Base-by-base conservation (phyloP, 2,888 invertebrate species). In the Heteromyza rotundicornis region DNA sequence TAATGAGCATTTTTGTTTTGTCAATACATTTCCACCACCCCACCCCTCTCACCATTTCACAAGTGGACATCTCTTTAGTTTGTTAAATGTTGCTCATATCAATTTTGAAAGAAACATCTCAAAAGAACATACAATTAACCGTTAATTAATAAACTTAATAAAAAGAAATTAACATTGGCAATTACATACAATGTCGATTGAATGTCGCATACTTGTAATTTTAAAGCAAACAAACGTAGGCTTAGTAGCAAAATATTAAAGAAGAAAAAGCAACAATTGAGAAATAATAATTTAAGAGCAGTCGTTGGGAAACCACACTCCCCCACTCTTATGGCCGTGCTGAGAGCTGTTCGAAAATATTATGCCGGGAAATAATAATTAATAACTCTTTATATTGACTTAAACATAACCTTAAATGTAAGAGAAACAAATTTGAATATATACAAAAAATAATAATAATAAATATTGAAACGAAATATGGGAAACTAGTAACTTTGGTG, bases 401-500 rank as follows among this genome's bases (percentile, higher is more conserved):
- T 27, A 27, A 27, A 27, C 27, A 27, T 27, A 27, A 27, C 27
- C 27, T 27, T 27, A 27, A 27, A 27, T 27, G 5, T 27, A 27
- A 27, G 27, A 27, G 27, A 27, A 7, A 10, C 27, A 27, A 27
- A 27, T 10, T 27, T 27, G 27, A 40, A n/a, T 12, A 40, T 14
- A 40, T 12, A 40, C 40, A 8, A 40, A 40, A 8, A 10, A 19
- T 22, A 32, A 35, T 16, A 22, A 50, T 22, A 32, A 35, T 12
- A 35, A 7, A 22, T 22, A 49, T 10, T 20, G 75, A 70, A 68
- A 68, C 70, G 66, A 73, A 67, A 74, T 73, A 74, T 74, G 74
- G 74, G 74, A 74, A 74, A 73, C 70, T 72, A 73, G 74, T 76
- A 76, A 74, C 74, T 76, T 74, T 74, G 74, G 74, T 74, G 74